These are phyloP conservation scores for Junonia oenone DNA, from an alignment of 2,888 invertebrate species.

Conservation along the genomic window DNA sequence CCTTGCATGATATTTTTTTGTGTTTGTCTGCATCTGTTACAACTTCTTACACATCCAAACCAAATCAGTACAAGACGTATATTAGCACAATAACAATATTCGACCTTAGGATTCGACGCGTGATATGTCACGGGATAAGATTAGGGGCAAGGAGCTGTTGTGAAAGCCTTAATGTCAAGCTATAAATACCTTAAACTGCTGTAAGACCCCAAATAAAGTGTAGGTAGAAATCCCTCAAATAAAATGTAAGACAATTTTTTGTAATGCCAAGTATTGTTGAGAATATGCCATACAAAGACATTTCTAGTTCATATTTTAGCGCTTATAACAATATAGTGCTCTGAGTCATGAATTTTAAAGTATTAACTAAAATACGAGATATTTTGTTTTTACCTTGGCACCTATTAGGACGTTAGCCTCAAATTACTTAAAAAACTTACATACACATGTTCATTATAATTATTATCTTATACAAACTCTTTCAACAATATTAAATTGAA, in stretches of 20 bases:
- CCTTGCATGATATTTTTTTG: too few species aligned
- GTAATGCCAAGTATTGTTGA: not conserved
- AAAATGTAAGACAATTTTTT: not conserved
- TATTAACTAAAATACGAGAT: too few species aligned
- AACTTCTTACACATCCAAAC: too few species aligned
- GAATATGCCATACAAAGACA: not conserved
- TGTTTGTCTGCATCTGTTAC: too few species aligned
- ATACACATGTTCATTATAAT: not conserved
- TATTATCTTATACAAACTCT: not conserved
- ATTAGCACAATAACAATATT: not conserved
- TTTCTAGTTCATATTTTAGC: too few species aligned
- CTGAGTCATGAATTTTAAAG: too few species aligned
- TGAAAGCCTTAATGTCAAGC: conserved; percentile 17
- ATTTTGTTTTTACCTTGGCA: too few species aligned
- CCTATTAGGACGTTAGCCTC: too few species aligned
- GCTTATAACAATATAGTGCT: too few species aligned
- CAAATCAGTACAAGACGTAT: not conserved
- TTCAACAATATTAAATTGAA: not conserved
- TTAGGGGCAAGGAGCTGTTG: conserved; percentile 1
- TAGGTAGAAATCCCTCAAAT: not conserved
- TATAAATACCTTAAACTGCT: conserved; percentile 14
- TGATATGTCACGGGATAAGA: conserved; percentile 16
- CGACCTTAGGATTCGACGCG: not conserved
- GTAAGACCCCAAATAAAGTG: not conserved
- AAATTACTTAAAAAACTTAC: not conserved